phyloP scores from a whole-genome alignment of 2,797 vertebrate genomes.

The Manis crassicaudata region DNA sequence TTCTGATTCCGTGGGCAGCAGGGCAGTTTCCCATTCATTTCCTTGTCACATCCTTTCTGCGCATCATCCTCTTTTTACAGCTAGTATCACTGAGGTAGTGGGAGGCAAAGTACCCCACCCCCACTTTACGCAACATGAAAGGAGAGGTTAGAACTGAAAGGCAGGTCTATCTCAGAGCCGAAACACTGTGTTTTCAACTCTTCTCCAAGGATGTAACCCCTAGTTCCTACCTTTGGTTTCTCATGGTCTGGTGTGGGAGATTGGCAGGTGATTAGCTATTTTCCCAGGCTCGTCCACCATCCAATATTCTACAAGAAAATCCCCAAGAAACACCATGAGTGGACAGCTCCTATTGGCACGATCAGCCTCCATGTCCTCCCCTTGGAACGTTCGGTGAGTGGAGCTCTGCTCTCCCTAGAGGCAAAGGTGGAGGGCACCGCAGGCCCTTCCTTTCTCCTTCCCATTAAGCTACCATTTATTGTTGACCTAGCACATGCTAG shows the following conservation, averaged over 20 bases:
- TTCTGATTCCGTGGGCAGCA: not conserved
- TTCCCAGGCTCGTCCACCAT: slow-evolving; percentile 91
- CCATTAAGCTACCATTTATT: not conserved
- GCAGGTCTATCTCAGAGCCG: not conserved
- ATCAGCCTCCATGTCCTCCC: slow-evolving; percentile 93
- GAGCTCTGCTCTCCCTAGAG: not conserved
- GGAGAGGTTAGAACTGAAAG: not conserved
- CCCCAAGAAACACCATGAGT: slow-evolving; percentile 97
- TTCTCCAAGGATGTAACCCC: not conserved
- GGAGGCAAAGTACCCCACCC: not conserved
- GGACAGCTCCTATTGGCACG: slow-evolving; percentile 94
- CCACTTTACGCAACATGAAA: not conserved
- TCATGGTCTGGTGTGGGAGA: not conserved
- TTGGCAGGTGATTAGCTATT: not conserved
- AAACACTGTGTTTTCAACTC: not conserved
- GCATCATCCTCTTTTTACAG: not conserved
- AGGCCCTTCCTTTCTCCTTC: not conserved
- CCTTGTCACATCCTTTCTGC: not conserved
- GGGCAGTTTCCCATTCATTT: not conserved
- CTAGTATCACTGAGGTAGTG: not conserved
- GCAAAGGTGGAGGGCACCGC: not conserved
- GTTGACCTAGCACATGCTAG: not conserved
- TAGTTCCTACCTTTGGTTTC: not conserved
- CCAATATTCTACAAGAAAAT: slow-evolving; percentile 92
- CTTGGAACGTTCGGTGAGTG: slow-evolving; percentile 92